Evolutionary conservation across 2,888 invertebrate genomes (phyloP).

Genomic region (Diplazon laetatorius): DNA sequence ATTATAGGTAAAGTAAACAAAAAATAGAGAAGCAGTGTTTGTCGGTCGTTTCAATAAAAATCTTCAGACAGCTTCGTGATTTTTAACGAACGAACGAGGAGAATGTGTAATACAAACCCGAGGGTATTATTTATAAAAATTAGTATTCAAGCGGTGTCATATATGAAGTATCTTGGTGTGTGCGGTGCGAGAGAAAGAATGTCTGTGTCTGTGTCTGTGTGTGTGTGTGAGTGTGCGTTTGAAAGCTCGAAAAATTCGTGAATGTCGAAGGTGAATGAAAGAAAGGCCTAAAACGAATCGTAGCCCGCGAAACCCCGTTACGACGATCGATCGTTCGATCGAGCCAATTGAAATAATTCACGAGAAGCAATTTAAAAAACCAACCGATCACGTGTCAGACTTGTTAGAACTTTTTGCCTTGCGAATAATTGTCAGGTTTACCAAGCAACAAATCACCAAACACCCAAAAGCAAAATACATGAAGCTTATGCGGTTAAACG

Average conservation of each 20-base stretch:
- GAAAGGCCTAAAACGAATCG: conserved; percentile 53
- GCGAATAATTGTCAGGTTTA: conserved; percentile 36
- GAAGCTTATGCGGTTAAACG: conserved; percentile 4
- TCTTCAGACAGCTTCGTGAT: conserved; percentile 27
- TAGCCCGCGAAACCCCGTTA: conserved; percentile 32
- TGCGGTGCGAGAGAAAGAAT: conserved; percentile 8
- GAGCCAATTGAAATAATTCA: conserved; percentile 39
- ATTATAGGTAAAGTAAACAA: not conserved
- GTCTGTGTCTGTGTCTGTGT: not conserved
- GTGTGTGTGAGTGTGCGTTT: conserved; percentile 18
- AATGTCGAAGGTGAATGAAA: conserved; percentile 32
- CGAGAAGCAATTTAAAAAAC: conserved; percentile 50
- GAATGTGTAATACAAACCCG: conserved; percentile 40
- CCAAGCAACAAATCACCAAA: conserved; percentile 32
- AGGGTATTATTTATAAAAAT: conserved; percentile 52
- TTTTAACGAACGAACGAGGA: conserved; percentile 32
- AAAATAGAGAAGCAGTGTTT: conserved; percentile 3
- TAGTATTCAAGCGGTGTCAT: conserved; percentile 48
- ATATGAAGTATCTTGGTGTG: conserved; percentile 16
- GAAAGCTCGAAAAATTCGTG: conserved; percentile 20
- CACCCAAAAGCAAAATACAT: not conserved
- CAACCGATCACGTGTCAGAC: conserved; percentile 44
- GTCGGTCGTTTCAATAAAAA: conserved; percentile 16
- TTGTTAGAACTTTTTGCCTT: conserved; percentile 42
- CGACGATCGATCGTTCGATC: conserved; percentile 24